Conservation (phyloP, 2,888 invertebrate genomes). For the Pollenia labialis region DNA sequence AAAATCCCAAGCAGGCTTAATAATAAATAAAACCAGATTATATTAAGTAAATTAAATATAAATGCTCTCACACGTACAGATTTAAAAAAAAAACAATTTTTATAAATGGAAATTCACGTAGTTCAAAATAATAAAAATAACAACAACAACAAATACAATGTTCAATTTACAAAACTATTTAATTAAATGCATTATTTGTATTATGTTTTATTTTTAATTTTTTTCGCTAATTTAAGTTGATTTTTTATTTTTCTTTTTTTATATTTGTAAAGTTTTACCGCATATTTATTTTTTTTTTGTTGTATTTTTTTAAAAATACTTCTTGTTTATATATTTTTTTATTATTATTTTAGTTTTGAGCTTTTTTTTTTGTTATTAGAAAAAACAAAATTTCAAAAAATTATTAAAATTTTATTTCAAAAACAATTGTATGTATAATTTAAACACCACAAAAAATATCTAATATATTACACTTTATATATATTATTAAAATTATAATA, state of each 20-base stretch:
- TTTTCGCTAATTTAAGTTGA: slow-evolving; percentile 54
- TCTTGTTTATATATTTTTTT: slow-evolving; percentile 14
- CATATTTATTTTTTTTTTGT: slow-evolving; percentile 42
- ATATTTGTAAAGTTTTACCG: slow-evolving; percentile 48
- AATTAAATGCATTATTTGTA: slow-evolving; percentile 40
- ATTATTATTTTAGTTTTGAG: slow-evolving; percentile 36
- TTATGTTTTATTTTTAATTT: slow-evolving; percentile 31
- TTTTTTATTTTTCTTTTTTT: slow-evolving; percentile 52
- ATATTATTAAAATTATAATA: slow-evolving; percentile 64
- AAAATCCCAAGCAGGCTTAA: slow-evolving; percentile 41
- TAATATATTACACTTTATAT: slow-evolving; percentile 67
- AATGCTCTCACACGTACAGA: slow-evolving; percentile 67
- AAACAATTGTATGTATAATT: slow-evolving; percentile 73
- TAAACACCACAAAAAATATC: slow-evolving; percentile 57
- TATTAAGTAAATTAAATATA: slow-evolving; percentile 46
- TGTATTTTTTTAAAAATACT: slow-evolving; percentile 44
- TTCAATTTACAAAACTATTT: slow-evolving; percentile 42
- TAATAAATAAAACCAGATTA: slow-evolving; percentile 4
- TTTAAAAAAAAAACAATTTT: slow-evolving; percentile 55
- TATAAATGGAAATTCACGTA: slow-evolving; percentile 66
- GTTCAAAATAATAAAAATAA: slow-evolving; percentile 51
- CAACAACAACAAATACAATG: slow-evolving; percentile 41
- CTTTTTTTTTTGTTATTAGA: slow-evolving; percentile 37
- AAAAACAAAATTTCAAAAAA: slow-evolving; percentile 31
- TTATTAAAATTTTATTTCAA: slow-evolving; percentile 55